These are phyloP conservation scores for Sphenodon punctatus DNA, from an alignment of 2,797 vertebrate species.

Conservation along the genomic window DNA sequence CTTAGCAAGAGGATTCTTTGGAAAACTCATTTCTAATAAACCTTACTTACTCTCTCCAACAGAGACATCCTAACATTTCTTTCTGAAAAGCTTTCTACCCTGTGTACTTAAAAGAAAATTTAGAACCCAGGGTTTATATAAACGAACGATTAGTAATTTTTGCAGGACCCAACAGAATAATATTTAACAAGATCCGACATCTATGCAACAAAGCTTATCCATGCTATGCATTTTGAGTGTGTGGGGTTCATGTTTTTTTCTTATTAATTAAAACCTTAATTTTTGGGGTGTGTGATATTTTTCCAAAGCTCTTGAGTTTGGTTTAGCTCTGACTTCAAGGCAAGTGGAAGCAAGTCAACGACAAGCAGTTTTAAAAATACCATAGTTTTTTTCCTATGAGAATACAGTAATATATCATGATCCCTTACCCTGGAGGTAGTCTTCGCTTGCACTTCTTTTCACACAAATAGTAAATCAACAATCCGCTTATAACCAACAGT, in stretches of 20 bases:
- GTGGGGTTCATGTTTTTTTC: too few species aligned
- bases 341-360: not conserved
- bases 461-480: conserved; percentile 89
- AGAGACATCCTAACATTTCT: not conserved
- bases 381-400: not conserved
- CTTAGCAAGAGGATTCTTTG: not conserved
- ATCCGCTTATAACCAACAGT: conserved; percentile 76
- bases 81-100: not conserved
- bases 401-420: not conserved
- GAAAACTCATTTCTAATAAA: too few species aligned
- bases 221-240: not conserved
- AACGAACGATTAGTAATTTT: not conserved
- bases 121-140: too few species aligned
- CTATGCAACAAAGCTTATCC: not conserved
- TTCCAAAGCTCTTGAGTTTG: not conserved
- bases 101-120: too few species aligned
- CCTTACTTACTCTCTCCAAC: not conserved
- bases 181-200: not conserved
- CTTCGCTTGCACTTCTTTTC: conserved; percentile 79
- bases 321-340: not conserved
- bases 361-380: not conserved
- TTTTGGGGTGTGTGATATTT: not conserved
- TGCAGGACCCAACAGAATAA: not conserved
- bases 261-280: too few species aligned
- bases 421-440: conserved; percentile 78